Base-by-base conservation (phyloP, 2,888 invertebrate genomes). In the Gryllus longicercus region DNA sequence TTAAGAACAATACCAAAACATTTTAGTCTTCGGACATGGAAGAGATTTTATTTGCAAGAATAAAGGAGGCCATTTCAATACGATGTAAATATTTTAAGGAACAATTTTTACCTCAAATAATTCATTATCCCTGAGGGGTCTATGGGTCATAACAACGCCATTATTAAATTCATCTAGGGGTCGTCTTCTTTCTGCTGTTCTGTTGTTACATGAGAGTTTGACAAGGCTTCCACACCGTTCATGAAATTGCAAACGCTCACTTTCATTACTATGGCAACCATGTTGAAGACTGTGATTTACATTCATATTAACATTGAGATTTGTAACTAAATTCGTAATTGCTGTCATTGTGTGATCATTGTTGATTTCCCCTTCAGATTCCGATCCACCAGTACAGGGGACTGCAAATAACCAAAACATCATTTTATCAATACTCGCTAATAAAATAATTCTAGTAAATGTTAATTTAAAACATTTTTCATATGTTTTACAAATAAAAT, bases 111-210 rank as follows among this genome's bases (percentile, higher is more conserved):
- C 91, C 87, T 98, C 97, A 87, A 98, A 98, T 25, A 97, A 88
- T 87, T 98, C 98, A 85, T 95, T 93, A 86, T 96, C 96, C 82
- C 91, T 90, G 5, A 98, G 88, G 0, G 96, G 93, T 75, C 98
- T 90, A 85, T 96, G 95, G 2, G 97, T 97, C 95, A 98, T 96
- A 2, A 97, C 96, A 3, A 98, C 96, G 0, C 96, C 97, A 87
- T 98, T 97, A 87, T 98, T 97, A 86, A 97, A 98, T 87, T 98
- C 97, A 85, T 97, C 97, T 11, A 95, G 88, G 0, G 97, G 97
- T 81, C 96, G 90, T 80, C 95, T 91, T 81, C 98, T 90, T 86
- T 97, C 96, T 0, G 97, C 97, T 8, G 95, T 93, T 83, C 96
- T 85, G 16, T 94, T 92, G 84, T 94, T 94, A 83, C 93, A 92